phyloP scores from a whole-genome alignment of 2,888 invertebrate species.

The Orthosia gracilis region DNA sequence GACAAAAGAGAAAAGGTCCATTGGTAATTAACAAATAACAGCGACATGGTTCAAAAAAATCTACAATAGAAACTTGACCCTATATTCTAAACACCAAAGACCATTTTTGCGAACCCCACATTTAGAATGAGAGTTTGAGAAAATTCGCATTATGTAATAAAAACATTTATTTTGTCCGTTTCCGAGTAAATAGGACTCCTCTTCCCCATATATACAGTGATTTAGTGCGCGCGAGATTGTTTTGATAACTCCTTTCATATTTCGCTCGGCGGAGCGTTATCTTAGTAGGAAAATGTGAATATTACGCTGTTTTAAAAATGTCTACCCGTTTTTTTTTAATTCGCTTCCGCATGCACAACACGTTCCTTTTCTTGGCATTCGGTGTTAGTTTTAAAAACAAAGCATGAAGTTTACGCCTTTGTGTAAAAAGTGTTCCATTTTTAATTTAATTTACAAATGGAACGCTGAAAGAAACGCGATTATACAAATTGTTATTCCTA shows the following conservation, averaged over 20 bases:
- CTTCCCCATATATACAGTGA: slow-evolving; percentile 90
- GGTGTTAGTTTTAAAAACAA: slow-evolving; percentile 71
- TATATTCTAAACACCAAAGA: slow-evolving; percentile 68
- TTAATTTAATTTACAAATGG: slow-evolving; percentile 67
- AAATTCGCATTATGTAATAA: slow-evolving; percentile 90
- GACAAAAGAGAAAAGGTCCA: slow-evolving; percentile 58
- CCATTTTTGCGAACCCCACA: slow-evolving; percentile 61
- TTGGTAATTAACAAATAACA: slow-evolving; percentile 63
- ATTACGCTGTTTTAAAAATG: slow-evolving; percentile 80
- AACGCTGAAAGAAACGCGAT: slow-evolving; percentile 44
- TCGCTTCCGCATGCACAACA: slow-evolving; percentile 58
- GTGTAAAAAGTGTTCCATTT: slow-evolving; percentile 58
- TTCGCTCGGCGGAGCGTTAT: slow-evolving; percentile 88
- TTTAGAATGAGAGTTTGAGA: slow-evolving; percentile 85
- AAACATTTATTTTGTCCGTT: slow-evolving; percentile 91
- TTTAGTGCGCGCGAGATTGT: slow-evolving; percentile 90
- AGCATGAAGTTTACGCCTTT: slow-evolving; percentile 60
- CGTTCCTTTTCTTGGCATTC: slow-evolving; percentile 75
- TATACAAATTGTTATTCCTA: slow-evolving; percentile 42
- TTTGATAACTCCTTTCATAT: slow-evolving; percentile 90
- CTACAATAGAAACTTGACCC: slow-evolving; percentile 69
- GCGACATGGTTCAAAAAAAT: slow-evolving; percentile 60
- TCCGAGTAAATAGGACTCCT: slow-evolving; percentile 89
- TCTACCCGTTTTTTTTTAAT: slow-evolving; percentile 68
- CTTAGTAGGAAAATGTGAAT: slow-evolving; percentile 87